Conservation (phyloP, 2,797 vertebrate genomes). For the Tragelaphus oryx region DNA sequence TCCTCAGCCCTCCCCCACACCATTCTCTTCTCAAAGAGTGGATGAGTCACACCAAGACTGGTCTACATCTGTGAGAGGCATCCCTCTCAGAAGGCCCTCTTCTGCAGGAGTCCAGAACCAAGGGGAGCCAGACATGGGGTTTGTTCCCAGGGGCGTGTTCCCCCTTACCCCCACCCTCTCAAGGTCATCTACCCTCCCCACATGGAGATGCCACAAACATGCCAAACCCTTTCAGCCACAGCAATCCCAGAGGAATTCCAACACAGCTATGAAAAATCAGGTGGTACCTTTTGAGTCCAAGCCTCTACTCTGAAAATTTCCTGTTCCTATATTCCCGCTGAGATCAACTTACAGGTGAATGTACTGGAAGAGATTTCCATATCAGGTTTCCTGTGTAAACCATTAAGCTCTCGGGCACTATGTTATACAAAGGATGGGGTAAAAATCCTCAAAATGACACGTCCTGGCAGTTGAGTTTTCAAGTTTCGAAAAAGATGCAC, state of each 20-base stretch:
- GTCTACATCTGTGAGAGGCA: neutral
- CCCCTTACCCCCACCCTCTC: neutral
- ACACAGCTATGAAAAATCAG: neutral
- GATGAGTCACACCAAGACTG: neutral
- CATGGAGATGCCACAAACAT: neutral
- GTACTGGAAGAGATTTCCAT: neutral
- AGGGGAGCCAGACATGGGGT: neutral
- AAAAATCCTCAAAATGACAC: neutral
- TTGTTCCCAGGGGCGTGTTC: neutral
- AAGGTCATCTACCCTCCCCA: neutral
- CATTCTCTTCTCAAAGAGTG: neutral
- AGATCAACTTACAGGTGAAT: constrained; percentile 35
- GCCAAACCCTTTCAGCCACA: neutral
- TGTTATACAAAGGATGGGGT: neutral
- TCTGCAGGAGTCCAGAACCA: neutral
- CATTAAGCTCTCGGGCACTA: neutral
- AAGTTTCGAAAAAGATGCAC: constrained; percentile 31
- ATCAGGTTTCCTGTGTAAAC: neutral
- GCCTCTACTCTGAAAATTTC: neutral
- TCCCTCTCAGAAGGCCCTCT: neutral
- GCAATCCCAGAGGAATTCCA: neutral
- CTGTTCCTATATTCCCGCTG: neutral
- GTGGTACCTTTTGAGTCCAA: neutral
- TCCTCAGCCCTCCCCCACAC: neutral
- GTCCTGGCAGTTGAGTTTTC: neutral